Conservation (phyloP, 1,140 invertebrate genomes). For the Gryon sp. region DNA sequence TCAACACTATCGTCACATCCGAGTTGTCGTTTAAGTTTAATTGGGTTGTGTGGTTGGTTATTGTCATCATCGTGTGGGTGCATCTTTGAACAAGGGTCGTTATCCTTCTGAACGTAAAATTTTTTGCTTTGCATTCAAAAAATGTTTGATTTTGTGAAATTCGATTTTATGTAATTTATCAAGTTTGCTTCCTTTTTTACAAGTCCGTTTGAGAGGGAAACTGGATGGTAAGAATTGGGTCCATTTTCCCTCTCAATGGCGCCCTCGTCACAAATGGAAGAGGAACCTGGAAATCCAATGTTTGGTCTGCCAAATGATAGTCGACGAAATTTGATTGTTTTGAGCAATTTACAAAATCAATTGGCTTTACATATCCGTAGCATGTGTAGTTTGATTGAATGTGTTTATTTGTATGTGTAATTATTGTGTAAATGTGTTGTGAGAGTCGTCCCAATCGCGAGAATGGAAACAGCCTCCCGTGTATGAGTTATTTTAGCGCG, state of each 20-base stretch:
- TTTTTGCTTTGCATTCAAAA: constrained; percentile 38
- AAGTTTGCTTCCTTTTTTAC: constrained; percentile 29
- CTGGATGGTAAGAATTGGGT: not conserved
- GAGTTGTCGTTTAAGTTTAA: constrained; percentile 48
- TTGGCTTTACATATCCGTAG: constrained; percentile 81
- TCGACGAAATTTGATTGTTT: constrained; percentile 54
- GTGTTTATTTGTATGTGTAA: constrained; percentile 66
- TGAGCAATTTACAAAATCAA: constrained; percentile 79
- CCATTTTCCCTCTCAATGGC: constrained; percentile 56
- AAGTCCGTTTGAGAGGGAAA: constrained; percentile 44
- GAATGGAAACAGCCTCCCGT: constrained; percentile 67
- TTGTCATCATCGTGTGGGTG: constrained; percentile 69
- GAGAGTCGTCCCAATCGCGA: constrained; percentile 29
- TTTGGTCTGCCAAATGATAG: constrained; percentile 52
- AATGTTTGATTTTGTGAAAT: not conserved
- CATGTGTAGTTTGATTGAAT: constrained; percentile 69
- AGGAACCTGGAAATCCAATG: constrained; percentile 30
- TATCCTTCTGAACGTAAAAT: constrained; percentile 61
- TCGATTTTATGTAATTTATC: constrained; percentile 19
- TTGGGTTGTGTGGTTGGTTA: constrained; percentile 49
- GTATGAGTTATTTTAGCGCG: constrained; percentile 74
- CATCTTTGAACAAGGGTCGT: constrained; percentile 76
- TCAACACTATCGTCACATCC: constrained; percentile 61
- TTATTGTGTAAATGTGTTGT: constrained; percentile 67
- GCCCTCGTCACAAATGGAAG: constrained; percentile 27